These are phyloP conservation scores for Aspidapion aeneum DNA, from an alignment of 2,888 invertebrate genomes.

Conservation along the genomic window DNA sequence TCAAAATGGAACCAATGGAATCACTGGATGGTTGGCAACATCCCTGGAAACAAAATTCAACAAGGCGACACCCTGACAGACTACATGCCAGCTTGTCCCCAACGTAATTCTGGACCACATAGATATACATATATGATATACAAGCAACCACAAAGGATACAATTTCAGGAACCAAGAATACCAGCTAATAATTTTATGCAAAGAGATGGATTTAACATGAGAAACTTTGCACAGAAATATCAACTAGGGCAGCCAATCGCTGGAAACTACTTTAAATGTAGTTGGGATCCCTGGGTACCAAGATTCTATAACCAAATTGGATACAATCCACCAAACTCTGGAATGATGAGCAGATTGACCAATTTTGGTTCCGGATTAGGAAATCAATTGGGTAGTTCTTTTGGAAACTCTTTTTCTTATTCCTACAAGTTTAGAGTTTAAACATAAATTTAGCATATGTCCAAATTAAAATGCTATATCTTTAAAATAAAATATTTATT, in stretches of 20 bases:
- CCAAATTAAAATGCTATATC: no score
- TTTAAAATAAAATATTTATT: no score
- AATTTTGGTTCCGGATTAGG: not conserved
- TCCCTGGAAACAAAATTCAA: conserved; percentile 57
- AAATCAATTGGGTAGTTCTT: conserved; percentile 1
- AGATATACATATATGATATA: conserved; percentile 64
- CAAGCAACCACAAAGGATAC: conserved; percentile 37
- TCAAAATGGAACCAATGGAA: conserved; percentile 73
- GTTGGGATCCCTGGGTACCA: conserved; percentile 86
- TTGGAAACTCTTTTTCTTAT: conserved; percentile 21
- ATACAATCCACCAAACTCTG: conserved; percentile 9
- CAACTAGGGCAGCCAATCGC: conserved; percentile 75
- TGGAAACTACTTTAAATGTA: conserved; percentile 83
- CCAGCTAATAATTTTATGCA: conserved; percentile 47
- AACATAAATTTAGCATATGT: no score
- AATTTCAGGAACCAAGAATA: conserved; percentile 33
- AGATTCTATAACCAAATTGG: conserved; percentile 18
- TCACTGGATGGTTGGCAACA: conserved; percentile 76
- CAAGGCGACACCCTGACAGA: conserved; percentile 63
- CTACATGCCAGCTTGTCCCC: conserved; percentile 67
- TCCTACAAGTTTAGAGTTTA: conserved; percentile 20
- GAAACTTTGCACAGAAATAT: conserved; percentile 74
- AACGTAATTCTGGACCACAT: conserved; percentile 66
- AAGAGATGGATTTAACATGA: conserved; percentile 62
- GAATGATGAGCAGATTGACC: not conserved